A percentile compares a stretch with the other conserved stretches of the same genome.
phyloP scores from a whole-genome alignment of 2,888 invertebrate species.

The Pemphredon lugubris region DNA sequence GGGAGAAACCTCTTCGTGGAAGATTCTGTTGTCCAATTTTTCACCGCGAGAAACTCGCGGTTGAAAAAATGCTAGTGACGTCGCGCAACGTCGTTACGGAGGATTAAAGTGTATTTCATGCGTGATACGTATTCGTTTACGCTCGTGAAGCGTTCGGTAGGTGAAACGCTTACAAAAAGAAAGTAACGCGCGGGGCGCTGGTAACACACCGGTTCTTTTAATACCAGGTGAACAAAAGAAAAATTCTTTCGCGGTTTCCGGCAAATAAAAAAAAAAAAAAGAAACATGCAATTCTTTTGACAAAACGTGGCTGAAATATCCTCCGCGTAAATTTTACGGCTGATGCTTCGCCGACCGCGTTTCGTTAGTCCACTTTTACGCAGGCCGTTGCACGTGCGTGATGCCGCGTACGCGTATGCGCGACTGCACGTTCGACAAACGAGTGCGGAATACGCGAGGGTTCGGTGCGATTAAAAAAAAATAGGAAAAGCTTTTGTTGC shows the following conservation, averaged over 20 bases:
- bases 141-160: too few relatives aligned
- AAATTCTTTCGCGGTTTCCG: background rate
- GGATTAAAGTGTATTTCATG: too few relatives aligned
- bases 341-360: conserved; percentile 27
- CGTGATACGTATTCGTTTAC: too few relatives aligned
- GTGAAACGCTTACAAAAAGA: too few relatives aligned
- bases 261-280: background rate
- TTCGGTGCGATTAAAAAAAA: conserved; percentile 1
- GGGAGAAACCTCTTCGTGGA: too few relatives aligned
- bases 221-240: background rate
- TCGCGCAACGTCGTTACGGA: too few relatives aligned
- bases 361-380: conserved; percentile 4
- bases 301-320: conserved; percentile 13
- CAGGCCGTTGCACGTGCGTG: background rate
- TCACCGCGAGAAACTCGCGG: too few relatives aligned
- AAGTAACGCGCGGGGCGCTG: too few relatives aligned
- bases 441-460: conserved; percentile 8
- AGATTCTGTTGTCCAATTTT: too few relatives aligned
- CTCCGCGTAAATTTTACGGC: conserved; percentile 34
- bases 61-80: too few relatives aligned
- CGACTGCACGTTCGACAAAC: conserved; percentile 20
- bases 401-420: background rate
- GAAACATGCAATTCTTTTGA: conserved; percentile 18
- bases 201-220: too few relatives aligned
- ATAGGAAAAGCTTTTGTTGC: conserved; percentile 13